Evolutionary conservation across 2,113 vertebrate genomes (phyloP).

Genomic region (Cromileptes altivelis): DNA sequence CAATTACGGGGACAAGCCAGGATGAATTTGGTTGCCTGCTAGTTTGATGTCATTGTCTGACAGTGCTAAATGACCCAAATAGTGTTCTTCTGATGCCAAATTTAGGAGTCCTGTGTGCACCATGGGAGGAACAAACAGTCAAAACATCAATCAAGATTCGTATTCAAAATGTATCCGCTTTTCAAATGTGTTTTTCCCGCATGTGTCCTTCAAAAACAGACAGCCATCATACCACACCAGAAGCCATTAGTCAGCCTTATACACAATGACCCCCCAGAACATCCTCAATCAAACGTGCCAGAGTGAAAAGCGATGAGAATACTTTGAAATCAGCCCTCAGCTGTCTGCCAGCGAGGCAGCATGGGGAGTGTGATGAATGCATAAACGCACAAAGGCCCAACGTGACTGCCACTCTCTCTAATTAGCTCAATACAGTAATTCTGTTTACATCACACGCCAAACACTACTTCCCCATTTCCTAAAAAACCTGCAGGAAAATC

Average conservation of each 20-base stretch:
- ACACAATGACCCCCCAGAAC: slow-evolving; percentile 49
- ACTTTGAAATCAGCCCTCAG: slow-evolving; percentile 67
- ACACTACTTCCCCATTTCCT: slow-evolving; percentile 34
- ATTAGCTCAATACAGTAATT: slow-evolving; percentile 62
- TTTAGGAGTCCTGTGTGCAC: slow-evolving; percentile 10
- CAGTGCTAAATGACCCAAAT: slow-evolving; percentile 44
- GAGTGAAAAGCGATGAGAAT: slow-evolving; percentile 49
- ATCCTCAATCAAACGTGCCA: slow-evolving; percentile 67
- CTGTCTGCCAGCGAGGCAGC: slow-evolving; percentile 50
- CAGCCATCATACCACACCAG: slow-evolving; percentile 28
- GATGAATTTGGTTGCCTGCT: slow-evolving; percentile 21
- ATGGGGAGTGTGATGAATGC: slow-evolving; percentile 53
- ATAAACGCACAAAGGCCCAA: slow-evolving; percentile 47
- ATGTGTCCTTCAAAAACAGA: slow-evolving; percentile 42
- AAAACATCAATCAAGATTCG: slow-evolving; percentile 22
- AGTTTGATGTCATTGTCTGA: slow-evolving; percentile 33
- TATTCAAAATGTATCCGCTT: slow-evolving; percentile 31
- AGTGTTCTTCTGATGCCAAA: slow-evolving; percentile 19
- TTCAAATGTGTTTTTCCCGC: slow-evolving; percentile 17
- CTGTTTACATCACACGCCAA: slow-evolving; percentile 50
- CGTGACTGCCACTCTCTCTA: slow-evolving; percentile 52
- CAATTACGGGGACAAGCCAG: slow-evolving; percentile 22
- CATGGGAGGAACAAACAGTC: slow-evolving; percentile 6
- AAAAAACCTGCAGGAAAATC: slow-evolving; percentile 29
- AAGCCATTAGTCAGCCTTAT: slow-evolving; percentile 55